Percentiles rank a stretch among this genome's conserved stretches.
phyloP scores from a whole-genome alignment of 2,797 vertebrate genomes.

The Pipistrellus pipistrellus region DNA sequence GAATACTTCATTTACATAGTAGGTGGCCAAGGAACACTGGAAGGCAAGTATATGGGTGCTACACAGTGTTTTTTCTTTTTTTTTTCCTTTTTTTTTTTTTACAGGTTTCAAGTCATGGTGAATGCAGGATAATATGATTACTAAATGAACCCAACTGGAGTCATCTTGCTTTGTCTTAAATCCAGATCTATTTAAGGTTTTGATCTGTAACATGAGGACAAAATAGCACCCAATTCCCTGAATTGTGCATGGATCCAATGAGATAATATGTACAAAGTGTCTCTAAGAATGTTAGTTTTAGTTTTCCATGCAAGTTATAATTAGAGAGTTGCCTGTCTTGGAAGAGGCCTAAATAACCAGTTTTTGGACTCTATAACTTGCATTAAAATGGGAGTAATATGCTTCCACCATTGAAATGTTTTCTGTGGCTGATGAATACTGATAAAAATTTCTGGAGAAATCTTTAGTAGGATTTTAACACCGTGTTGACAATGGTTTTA shows the following conservation, averaged over 20 bases:
- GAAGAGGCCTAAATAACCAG: not conserved
- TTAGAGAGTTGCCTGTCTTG: not conserved
- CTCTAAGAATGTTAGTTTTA: not conserved
- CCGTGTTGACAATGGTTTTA: not conserved
- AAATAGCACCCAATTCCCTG: not conserved
- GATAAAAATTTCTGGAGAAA: constrained; percentile 6
- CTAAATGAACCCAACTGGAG: not conserved
- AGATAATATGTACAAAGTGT: not conserved
- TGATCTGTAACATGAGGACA: not conserved
- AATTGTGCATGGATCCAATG: not conserved
- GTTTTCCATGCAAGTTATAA: not conserved
- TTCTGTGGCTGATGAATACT: not conserved
- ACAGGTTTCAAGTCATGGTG: not conserved
- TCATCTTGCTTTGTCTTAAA: not conserved
- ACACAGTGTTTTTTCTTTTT: not conserved
- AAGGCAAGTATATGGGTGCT: not conserved
- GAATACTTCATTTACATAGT: not conserved
- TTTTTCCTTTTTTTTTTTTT: not conserved
- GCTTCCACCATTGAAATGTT: not conserved
- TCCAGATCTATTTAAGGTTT: not conserved
- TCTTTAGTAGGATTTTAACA: constrained; percentile 6
- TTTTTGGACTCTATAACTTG: not conserved
- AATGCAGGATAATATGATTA: not conserved
- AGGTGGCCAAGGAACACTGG: not conserved
- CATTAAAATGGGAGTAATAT: not conserved